Conservation (phyloP, 2,797 vertebrate species). For the Sebastes matsubarae region DNA sequence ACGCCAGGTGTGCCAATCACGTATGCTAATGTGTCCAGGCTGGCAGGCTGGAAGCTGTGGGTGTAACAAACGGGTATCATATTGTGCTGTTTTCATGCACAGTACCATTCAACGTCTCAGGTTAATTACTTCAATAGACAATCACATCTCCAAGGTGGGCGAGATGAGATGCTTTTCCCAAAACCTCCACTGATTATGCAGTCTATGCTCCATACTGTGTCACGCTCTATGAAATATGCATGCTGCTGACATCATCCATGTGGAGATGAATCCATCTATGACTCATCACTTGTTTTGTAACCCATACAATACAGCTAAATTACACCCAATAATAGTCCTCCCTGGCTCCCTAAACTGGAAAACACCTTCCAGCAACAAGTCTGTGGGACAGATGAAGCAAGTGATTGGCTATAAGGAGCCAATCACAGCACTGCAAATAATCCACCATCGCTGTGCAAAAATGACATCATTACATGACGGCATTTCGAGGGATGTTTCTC, state of each 20-base stretch:
- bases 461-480: slow-evolving; percentile 25
- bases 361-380: slow-evolving; percentile 70
- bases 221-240: slow-evolving; percentile 7
- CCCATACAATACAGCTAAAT: slow-evolving; percentile 20
- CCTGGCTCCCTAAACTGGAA: slow-evolving; percentile 1
- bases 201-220: neutral
- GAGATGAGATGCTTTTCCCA: neutral
- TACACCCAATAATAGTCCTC: neutral
- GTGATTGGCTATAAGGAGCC: slow-evolving; percentile 52
- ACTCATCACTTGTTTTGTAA: slow-evolving; percentile 62
- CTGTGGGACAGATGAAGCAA: neutral
- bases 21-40: slow-evolving; percentile 3
- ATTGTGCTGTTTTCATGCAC: neutral
- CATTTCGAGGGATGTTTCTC: slow-evolving; percentile 3
- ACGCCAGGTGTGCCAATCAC: slow-evolving; percentile 51
- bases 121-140: slow-evolving; percentile 9
- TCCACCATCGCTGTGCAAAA: slow-evolving; percentile 28
- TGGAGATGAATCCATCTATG: slow-evolving; percentile 45
- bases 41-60: slow-evolving; percentile 2
- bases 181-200: neutral
- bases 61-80: neutral
- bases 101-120: neutral
- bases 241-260: slow-evolving; percentile 44
- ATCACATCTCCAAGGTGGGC: neutral
- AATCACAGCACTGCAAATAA: slow-evolving; percentile 33